Evolutionary conservation across 2,888 invertebrate genomes (phyloP).

Genomic region (Helobdella robusta): DNA sequence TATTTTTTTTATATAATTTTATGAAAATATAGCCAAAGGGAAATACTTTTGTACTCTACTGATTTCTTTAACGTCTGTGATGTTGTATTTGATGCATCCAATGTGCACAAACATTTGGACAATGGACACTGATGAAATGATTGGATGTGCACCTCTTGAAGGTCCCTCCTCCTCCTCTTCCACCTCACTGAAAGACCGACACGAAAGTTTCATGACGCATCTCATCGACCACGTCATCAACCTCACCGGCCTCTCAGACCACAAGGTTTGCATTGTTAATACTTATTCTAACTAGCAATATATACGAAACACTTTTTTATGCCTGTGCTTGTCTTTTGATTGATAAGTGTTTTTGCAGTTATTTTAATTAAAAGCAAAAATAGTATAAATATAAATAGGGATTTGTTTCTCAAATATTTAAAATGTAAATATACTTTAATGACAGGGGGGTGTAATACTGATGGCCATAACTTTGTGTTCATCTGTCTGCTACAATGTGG

Average conservation of each 20-base stretch:
- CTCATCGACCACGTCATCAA: conserved; percentile 52
- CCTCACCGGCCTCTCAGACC: conserved; percentile 54
- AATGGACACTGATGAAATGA: no score
- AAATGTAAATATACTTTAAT: not conserved
- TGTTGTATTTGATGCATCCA: conserved; percentile 13
- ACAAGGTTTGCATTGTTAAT: conserved; percentile 50
- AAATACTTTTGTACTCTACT: no score
- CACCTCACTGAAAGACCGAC: conserved; percentile 42
- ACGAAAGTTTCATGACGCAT: conserved; percentile 51
- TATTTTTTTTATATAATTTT: no score
- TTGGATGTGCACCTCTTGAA: no score
- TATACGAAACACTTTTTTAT: not conserved
- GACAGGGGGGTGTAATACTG: conserved; percentile 52
- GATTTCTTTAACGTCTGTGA: no score
- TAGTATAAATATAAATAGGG: not conserved
- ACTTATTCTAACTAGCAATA: not conserved
- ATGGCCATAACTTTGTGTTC: conserved; percentile 50
- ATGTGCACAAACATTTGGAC: no score
- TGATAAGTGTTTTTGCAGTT: not conserved
- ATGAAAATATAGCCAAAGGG: no score
- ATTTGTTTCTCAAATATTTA: no score
- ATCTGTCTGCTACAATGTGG: conserved; percentile 49
- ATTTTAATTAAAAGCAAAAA: not conserved
- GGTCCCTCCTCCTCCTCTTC: no score
- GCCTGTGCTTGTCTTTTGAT: not conserved